A percentile compares a stretch with the other conserved stretches of the same genome.
Evolutionary conservation across 2,113 vertebrate species (phyloP).

Genomic region (Amia ocellicauda): DNA sequence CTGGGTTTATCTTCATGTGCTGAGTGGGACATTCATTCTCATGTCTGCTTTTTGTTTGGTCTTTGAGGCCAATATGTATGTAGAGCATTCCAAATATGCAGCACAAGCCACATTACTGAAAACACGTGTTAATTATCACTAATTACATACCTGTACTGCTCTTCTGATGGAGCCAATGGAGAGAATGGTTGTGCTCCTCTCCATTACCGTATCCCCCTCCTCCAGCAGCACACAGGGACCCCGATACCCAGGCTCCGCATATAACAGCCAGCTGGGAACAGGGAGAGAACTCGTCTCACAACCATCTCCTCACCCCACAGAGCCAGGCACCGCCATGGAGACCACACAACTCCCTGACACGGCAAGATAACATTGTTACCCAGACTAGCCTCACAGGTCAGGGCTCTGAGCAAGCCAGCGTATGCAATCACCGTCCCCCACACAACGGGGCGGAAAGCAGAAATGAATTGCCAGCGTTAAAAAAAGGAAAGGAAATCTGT

Average conservation of each 20-base stretch:
- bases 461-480: background rate
- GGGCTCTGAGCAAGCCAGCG: background rate
- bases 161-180: constrained; percentile 74
- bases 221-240: constrained; percentile 72
- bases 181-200: constrained; percentile 43
- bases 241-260: constrained; percentile 71
- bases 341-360: constrained; percentile 14
- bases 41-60: no score
- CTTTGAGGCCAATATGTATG: no score
- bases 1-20: no score
- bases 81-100: no score
- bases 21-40: no score
- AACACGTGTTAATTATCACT: no score
- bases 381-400: background rate
- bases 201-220: constrained; percentile 70
- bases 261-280: constrained; percentile 76
- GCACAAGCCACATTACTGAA: no score
- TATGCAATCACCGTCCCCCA: no score
- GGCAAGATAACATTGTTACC: background rate
- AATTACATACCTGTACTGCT: constrained; percentile 65
- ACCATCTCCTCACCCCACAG: constrained; percentile 14
- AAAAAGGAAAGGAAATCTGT: constrained; percentile 9
- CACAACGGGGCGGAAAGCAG: background rate
- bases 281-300: constrained; percentile 22
- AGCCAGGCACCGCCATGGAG: constrained; percentile 18